Percentiles rank a stretch among this genome's conserved stretches.
These are phyloP conservation scores for Drosophila neocordata DNA, from an alignment of 1,140 invertebrate species.

Conservation along the genomic window DNA sequence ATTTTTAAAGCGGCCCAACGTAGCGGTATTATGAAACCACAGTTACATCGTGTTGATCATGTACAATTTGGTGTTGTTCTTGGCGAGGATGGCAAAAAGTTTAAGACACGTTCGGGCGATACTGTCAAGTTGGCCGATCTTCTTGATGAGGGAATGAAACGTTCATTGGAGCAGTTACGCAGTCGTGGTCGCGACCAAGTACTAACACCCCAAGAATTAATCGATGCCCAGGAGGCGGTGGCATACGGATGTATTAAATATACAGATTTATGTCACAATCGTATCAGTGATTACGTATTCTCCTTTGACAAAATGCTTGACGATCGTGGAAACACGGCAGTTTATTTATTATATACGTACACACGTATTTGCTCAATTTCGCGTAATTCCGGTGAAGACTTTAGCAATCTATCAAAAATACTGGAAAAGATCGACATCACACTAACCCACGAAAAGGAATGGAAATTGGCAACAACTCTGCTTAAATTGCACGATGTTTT, in stretches of 20 bases:
- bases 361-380: slow-evolving; percentile 97
- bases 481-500: slow-evolving; percentile 95
- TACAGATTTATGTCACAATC: slow-evolving; percentile 97
- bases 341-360: slow-evolving; percentile 97
- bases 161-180: slow-evolving; percentile 92
- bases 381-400: slow-evolving; percentile 88
- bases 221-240: slow-evolving; percentile 93
- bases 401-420: slow-evolving; percentile 84
- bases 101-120: slow-evolving; percentile 99
- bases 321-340: slow-evolving; percentile 99
- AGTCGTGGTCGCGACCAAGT: slow-evolving; percentile 96
- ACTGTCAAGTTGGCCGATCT: slow-evolving; percentile 95
- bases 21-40: slow-evolving; percentile 88
- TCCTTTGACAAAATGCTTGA: slow-evolving; percentile 99
- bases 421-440: slow-evolving; percentile 78
- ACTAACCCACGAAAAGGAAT: slow-evolving; percentile 95
- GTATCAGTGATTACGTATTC: slow-evolving; percentile 98
- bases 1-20: slow-evolving; percentile 89
- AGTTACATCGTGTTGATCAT: slow-evolving; percentile 91
- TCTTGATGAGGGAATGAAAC: slow-evolving; percentile 96
- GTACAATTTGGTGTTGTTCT: slow-evolving; percentile 98
- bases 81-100: slow-evolving; percentile 99
- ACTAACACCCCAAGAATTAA: slow-evolving; percentile 92
- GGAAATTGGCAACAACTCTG: slow-evolving; percentile 95
- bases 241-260: slow-evolving; percentile 99